These are phyloP conservation scores for Mayetiola destructor DNA, from an alignment of 2,888 invertebrate genomes.

Conservation along the genomic window DNA sequence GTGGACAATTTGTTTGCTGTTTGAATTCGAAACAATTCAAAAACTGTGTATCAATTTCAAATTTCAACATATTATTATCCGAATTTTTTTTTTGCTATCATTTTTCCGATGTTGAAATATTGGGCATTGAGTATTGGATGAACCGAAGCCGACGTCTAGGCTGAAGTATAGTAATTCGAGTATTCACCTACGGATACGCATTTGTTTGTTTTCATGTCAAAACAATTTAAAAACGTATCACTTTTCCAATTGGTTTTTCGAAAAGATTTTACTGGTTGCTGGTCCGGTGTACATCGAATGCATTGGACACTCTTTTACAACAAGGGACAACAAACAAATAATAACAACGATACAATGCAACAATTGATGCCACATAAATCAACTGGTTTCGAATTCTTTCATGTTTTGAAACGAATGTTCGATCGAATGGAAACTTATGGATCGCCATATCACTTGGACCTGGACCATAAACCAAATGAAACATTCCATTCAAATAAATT, in stretches of 20 bases:
- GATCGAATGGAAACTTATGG: background rate
- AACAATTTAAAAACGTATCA: slow-evolving; percentile 4
- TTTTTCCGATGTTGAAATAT: too few relatives aligned
- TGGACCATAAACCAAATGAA: background rate
- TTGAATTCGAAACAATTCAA: too few relatives aligned
- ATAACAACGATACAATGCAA: background rate
- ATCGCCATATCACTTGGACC: background rate
- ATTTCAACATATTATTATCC: too few relatives aligned
- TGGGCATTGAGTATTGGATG: too few relatives aligned
- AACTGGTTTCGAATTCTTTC: too few relatives aligned
- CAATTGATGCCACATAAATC: slow-evolving; percentile 12
- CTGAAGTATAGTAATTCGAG: background rate
- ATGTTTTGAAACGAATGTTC: background rate
- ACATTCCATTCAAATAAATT: too few relatives aligned
- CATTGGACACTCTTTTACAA: background rate
- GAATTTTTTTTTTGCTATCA: too few relatives aligned
- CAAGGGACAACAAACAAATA: background rate
- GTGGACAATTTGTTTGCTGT: too few relatives aligned
- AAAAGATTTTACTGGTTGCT: background rate
- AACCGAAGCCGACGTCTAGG: background rate
- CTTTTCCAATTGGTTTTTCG: too few relatives aligned
- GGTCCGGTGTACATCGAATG: background rate
- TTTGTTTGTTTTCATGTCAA: slow-evolving; percentile 8
- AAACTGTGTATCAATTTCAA: too few relatives aligned
- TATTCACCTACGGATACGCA: background rate